Conservation (phyloP, 2,797 vertebrate species). For the Liparis tanakae region DNA sequence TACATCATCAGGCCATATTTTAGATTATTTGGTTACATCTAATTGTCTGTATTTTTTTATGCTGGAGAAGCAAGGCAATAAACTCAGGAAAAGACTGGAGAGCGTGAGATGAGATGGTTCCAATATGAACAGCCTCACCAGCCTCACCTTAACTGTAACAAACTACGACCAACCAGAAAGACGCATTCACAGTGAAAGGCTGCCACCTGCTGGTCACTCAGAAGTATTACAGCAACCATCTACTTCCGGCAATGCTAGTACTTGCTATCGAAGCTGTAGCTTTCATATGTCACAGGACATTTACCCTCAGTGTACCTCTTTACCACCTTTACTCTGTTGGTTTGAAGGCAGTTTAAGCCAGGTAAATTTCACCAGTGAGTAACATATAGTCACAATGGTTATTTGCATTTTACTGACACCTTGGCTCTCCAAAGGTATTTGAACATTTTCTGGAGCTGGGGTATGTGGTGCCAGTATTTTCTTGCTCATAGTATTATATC, state of each 20-base stretch:
- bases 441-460: neutral
- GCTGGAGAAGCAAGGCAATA: neutral
- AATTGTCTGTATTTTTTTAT: neutral
- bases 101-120: constrained; percentile 6
- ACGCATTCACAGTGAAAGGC: constrained; percentile 21
- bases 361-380: neutral
- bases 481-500: neutral
- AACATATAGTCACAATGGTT: neutral
- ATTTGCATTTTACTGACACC: neutral
- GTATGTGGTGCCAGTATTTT: neutral
- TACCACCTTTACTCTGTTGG: neutral
- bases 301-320: neutral
- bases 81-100: neutral
- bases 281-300: neutral
- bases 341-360: neutral
- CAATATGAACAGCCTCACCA: constrained; percentile 12
- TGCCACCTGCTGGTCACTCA: constrained; percentile 67
- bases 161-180: neutral
- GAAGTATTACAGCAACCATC: neutral
- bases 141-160: neutral
- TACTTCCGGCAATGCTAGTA: neutral
- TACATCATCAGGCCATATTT: neutral
- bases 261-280: neutral
- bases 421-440: neutral
- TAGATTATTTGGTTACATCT: neutral